These are phyloP conservation scores for Agrilus cyanescens DNA, from an alignment of 2,888 invertebrate species.

Conservation along the genomic window DNA sequence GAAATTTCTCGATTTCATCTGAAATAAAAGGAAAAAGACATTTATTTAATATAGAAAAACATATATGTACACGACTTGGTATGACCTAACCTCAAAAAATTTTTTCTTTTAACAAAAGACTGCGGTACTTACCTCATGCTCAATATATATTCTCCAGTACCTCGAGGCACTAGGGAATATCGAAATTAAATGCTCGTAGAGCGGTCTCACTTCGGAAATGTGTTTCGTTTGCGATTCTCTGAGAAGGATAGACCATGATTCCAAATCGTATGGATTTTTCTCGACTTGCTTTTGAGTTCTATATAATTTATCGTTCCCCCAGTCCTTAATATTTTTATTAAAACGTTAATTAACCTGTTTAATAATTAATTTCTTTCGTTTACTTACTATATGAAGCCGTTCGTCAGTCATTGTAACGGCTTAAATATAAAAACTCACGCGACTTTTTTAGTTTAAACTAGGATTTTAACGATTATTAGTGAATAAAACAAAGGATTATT, in stretches of 20 bases:
- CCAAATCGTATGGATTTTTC: slow-evolving; percentile 84
- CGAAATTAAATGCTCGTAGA: slow-evolving; percentile 88
- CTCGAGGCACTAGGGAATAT: slow-evolving; percentile 95
- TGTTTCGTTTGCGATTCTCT: slow-evolving; percentile 82
- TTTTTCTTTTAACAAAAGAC: not conserved
- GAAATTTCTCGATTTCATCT: slow-evolving; percentile 96
- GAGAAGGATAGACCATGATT: slow-evolving; percentile 94
- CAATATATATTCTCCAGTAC: slow-evolving; percentile 98
- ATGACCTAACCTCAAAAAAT: not conserved
- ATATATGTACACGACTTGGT: not conserved
- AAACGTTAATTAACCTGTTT: slow-evolving; percentile 7
- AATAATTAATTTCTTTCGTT: not conserved
- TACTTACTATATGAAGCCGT: slow-evolving; percentile 15
- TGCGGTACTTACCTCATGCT: slow-evolving; percentile 67
- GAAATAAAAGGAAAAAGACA: slow-evolving; percentile 35
- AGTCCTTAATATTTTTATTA: slow-evolving; percentile 48
- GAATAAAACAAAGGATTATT: too few relatives aligned
- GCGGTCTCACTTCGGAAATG: slow-evolving; percentile 77
- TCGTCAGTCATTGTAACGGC: slow-evolving; percentile 12
- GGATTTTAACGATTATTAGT: too few relatives aligned
- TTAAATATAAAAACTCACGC: not conserved
- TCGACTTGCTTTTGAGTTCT: slow-evolving; percentile 78
- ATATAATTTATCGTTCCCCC: slow-evolving; percentile 77
- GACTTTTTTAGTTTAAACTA: too few relatives aligned
- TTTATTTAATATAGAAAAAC: slow-evolving; percentile 3